Conservation (phyloP, 2,797 vertebrate genomes). For the Selene dorsalis region DNA sequence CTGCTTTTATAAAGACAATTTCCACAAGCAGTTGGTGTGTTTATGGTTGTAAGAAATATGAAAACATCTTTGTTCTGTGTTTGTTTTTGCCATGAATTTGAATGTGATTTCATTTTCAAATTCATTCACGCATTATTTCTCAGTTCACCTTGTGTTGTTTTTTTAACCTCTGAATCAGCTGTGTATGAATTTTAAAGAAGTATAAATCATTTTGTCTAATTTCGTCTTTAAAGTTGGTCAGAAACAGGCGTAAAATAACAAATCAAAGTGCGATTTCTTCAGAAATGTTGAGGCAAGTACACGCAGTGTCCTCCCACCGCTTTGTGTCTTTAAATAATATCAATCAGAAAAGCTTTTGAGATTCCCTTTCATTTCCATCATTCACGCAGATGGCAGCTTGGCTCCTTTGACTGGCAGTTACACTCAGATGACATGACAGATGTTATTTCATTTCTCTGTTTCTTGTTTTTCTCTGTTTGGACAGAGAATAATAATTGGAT, state of each 20-base stretch:
- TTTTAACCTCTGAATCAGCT: not conserved
- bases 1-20: not conserved
- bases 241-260: slow-evolving; percentile 6
- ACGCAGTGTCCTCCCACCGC: slow-evolving; percentile 41
- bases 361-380: slow-evolving; percentile 57
- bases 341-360: slow-evolving; percentile 49
- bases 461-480: slow-evolving; percentile 70
- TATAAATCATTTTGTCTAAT: slow-evolving; percentile 4
- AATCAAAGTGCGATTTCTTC: slow-evolving; percentile 2
- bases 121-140: not conserved
- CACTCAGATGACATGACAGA: slow-evolving; percentile 70
- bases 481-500: slow-evolving; percentile 65
- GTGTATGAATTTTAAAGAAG: not conserved
- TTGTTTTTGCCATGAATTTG: not conserved
- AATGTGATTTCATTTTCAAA: not conserved
- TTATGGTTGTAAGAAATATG: not conserved
- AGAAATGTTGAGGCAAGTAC: slow-evolving; percentile 7
- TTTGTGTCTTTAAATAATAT: slow-evolving; percentile 53
- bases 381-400: slow-evolving; percentile 62
- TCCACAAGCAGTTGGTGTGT: not conserved
- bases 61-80: no score
- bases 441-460: slow-evolving; percentile 68
- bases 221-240: slow-evolving; percentile 18
- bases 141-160: not conserved
- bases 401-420: slow-evolving; percentile 68